A percentile compares a stretch with the other conserved stretches of the same genome.
phyloP scores from a whole-genome alignment of 2,113 vertebrate genomes.

The Siphamia tubifer region DNA sequence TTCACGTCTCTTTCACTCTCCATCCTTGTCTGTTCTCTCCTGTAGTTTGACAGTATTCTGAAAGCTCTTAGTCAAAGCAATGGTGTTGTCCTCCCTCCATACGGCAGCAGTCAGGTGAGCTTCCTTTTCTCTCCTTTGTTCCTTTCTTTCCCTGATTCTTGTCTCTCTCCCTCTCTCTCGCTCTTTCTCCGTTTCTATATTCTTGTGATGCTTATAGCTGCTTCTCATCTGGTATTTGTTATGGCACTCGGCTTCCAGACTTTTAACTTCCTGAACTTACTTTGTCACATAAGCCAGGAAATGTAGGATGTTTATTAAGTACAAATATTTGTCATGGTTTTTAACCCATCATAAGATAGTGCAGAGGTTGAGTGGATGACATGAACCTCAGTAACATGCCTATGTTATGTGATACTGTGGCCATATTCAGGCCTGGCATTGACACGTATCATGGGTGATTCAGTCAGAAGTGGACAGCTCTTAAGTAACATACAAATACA shows the following conservation, averaged over 20 bases:
- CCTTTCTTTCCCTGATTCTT: not conserved
- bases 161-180: not conserved
- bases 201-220: not conserved
- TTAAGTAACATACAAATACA: no score
- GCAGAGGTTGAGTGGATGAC: not conserved
- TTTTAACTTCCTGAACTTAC: not conserved
- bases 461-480: no score
- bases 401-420: not conserved
- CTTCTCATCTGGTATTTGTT: constrained; percentile 11
- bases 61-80: constrained; percentile 77
- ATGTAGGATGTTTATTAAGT: not conserved
- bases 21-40: constrained; percentile 32
- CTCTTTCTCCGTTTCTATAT: not conserved
- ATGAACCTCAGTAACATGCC: constrained; percentile 1
- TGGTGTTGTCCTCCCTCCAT: constrained; percentile 69
- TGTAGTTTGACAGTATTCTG: constrained; percentile 75
- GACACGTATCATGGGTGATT: no score
- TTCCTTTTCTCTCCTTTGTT: constrained; percentile 10
- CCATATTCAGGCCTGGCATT: not conserved
- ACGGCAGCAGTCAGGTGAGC: constrained; percentile 75
- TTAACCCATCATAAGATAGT: not conserved
- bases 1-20: constrained; percentile 23
- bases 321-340: not conserved
- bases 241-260: not conserved
- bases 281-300: not conserved